Evolutionary conservation across 2,888 invertebrate genomes (phyloP), one percentile per base, ranked within the genome.

Genomic region (Eupithecia subumbrata): DNA sequence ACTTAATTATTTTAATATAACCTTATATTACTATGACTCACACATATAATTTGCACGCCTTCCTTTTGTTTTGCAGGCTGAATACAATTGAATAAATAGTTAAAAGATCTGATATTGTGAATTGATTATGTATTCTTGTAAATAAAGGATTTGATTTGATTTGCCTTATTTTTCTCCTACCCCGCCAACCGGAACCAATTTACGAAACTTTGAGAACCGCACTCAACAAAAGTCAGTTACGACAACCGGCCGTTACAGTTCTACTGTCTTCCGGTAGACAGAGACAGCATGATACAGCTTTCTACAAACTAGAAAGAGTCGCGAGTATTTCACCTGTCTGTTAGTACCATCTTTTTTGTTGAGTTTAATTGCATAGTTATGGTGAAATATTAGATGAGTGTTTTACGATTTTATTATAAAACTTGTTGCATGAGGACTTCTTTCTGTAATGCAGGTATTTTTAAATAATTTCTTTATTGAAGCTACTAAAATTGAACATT

Each of bases 161-260:
- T n/a, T n/a, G n/a, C n/a, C n/a, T n/a, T 60, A 45, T 22, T 37
- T 48, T 45, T 12, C n/a, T 48, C 9, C 9, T 64, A 69, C 5
- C 60, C 70, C 71, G 25, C 66, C 56, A 69, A 76, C 73, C 76
- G 71, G 76, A 77, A 77, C 74, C 75, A 75, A 76, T 80, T 76
- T 63, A 48, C 22, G 25, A 82, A 85, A 89, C 79, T 90, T 93
- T 92, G 88, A 90, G 84, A 83, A 72, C 79, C 89, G 71, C 83
- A 80, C 16, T 75, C 75, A 85, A 87, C 87, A 91, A 91, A 93
- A 93, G 93, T 92, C 92, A 92, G 93, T 94, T 94, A 92, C 92
- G 87, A 90, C 91, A 90, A 89, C 86, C 85, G 86, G 91, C 93
- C 93, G 94, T 94, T 94, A 94, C 91, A 92, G 85, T 92, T 89